Base-by-base conservation (phyloP, 2,888 invertebrate species). In the Drosophila leonis region DNA sequence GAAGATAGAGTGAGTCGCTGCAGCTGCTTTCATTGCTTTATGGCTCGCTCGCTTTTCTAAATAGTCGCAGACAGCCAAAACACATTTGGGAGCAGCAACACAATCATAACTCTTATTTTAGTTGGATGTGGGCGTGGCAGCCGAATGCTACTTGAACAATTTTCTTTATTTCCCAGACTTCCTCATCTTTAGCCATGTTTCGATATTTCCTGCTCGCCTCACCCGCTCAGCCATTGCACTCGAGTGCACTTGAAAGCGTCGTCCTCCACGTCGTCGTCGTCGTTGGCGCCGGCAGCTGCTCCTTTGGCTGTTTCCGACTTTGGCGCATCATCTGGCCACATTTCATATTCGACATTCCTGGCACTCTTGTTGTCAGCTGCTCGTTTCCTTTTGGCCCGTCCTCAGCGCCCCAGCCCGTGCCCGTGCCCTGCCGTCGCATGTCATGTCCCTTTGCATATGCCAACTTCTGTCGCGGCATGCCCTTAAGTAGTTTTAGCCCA, bases 281-380 rank as follows among this genome's bases (percentile, higher is more conserved):
- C 13, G 39, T 42, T 27, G 61, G 51, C 61, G 60, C 48, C 63
- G 56, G 74, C 68, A 52, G 72, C 56, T 62, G 57, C 65, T 75
- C 57, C 51, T 64, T 67, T 63, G 57, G 27, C 37, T 55, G 72
- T 64, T 70, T 55, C 64, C 65, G 56, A 49, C 56, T 63, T 48
- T 60, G 64, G 59, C 51, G 65, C 81, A 80, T 80, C 80, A 83
- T 80, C 80, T 80, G 80, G 80, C 73, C 74, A 83, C 80, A 80
- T 80, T 80, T 80, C 80, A 80, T 83, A 80, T 80, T 80, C 80
- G 82, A 83, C 83, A 80, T 75, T 74, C 63, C 68, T 62, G 65
- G 42, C 65, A 65, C 44, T 55, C 48, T 63, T 64, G 71, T 46
- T 78, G 69, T 65, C 59, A 67, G 62, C 62, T 73, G 52, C 67